These are phyloP conservation scores for Siniperca chuatsi DNA, from an alignment of 2,113 vertebrate species.

Conservation along the genomic window DNA sequence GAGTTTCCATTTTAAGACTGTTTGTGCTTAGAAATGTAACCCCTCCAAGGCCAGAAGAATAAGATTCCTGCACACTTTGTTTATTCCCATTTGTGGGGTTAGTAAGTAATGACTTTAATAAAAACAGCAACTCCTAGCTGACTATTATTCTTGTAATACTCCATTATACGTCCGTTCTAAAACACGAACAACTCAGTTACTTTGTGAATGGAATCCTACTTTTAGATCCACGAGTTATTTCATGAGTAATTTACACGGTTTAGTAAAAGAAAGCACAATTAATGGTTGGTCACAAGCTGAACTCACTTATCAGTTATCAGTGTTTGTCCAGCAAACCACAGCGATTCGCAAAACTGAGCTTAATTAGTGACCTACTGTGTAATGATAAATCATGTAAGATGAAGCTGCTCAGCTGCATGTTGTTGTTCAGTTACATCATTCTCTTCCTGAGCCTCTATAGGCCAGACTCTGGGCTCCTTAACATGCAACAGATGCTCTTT, in stretches of 20 bases:
- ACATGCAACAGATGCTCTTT: slow-evolving; percentile 66
- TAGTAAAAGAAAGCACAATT: background rate
- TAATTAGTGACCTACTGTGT: slow-evolving; percentile 66
- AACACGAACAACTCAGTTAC: background rate
- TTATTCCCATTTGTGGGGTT: background rate
- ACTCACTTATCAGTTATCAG: slow-evolving; percentile 28
- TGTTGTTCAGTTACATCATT: slow-evolving; percentile 73
- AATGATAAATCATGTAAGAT: slow-evolving; percentile 54
- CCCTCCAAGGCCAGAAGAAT: background rate
- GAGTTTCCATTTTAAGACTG: background rate
- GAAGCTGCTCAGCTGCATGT: slow-evolving; percentile 49
- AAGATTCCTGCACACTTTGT: background rate
- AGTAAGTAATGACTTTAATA: slow-evolving; percentile 27
- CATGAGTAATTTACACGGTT: background rate
- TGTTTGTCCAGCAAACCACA: slow-evolving; percentile 23
- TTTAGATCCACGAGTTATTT: background rate
- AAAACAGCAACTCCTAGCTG: background rate
- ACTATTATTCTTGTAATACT: background rate
- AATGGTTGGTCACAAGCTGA: background rate
- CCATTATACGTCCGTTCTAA: background rate
- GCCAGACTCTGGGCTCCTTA: slow-evolving; percentile 54
- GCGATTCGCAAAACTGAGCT: slow-evolving; percentile 34
- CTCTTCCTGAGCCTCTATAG: slow-evolving; percentile 35
- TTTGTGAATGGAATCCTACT: background rate
- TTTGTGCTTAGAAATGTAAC: background rate